These are phyloP conservation scores for Suillia variegata DNA, from an alignment of 2,888 invertebrate genomes.

Conservation along the genomic window DNA sequence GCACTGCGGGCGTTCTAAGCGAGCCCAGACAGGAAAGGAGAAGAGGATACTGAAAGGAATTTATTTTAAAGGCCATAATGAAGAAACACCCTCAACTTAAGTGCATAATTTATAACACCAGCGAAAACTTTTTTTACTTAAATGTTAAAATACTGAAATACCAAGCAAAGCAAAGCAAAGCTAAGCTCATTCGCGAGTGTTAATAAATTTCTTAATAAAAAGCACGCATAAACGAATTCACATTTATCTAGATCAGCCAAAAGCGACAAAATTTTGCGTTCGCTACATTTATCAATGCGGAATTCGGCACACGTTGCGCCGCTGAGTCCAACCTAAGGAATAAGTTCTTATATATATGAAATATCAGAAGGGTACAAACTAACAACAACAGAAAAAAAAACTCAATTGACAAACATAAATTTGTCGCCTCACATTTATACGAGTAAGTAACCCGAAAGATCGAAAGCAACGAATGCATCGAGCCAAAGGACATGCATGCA, in stretches of 20 bases:
- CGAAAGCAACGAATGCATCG: not conserved
- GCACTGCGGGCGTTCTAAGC: conserved; percentile 42
- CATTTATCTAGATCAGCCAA: conserved; percentile 54
- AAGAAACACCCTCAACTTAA: conserved; percentile 58
- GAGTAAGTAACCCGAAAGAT: not conserved
- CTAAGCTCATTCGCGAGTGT: conserved; percentile 27
- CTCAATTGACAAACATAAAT: conserved; percentile 2
- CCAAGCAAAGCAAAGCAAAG: not conserved
- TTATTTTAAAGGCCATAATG: conserved; percentile 39
- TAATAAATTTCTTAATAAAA: conserved; percentile 53
- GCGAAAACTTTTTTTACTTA: not conserved
- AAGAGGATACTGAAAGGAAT: not conserved
- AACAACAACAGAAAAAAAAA: not conserved
- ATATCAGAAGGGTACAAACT: not conserved
- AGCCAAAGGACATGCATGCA: not conserved
- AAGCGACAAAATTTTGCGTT: conserved; percentile 52
- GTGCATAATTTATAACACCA: conserved; percentile 54
- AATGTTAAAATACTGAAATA: not conserved
- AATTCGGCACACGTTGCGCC: conserved; percentile 40
- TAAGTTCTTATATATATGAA: conserved; percentile 6
- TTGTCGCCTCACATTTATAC: not conserved
- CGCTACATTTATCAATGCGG: conserved; percentile 46
- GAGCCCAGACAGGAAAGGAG: no score
- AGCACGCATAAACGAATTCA: conserved; percentile 28
- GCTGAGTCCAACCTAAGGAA: not conserved